Conservation (phyloP, 2,797 vertebrate species). For the Sardinella longiceps region DNA sequence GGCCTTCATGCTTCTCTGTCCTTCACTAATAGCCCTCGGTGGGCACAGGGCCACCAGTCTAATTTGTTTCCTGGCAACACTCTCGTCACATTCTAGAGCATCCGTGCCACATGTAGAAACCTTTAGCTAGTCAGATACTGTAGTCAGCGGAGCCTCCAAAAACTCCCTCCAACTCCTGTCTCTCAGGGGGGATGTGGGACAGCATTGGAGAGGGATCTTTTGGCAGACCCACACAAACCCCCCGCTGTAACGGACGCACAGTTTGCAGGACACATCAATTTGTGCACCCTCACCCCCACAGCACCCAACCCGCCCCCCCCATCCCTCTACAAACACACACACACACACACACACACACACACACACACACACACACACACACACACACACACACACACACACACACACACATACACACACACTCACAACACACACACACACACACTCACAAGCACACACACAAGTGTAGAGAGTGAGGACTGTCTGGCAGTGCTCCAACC, state of each 20-base stretch:
- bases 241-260: slow-evolving; percentile 45
- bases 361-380: background rate
- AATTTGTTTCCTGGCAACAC: slow-evolving; percentile 6
- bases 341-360: background rate
- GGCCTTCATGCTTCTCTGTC: background rate
- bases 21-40: background rate
- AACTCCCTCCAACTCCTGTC: background rate
- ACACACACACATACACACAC: background rate
- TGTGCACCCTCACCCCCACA: slow-evolving; percentile 41
- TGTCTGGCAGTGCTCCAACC: slow-evolving; percentile 46
- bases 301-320: slow-evolving; percentile 28
- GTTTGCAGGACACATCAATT: slow-evolving; percentile 55
- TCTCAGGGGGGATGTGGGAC: background rate
- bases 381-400: slow-evolving; percentile 5
- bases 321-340: background rate
- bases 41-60: background rate
- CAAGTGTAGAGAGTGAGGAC: slow-evolving; percentile 45
- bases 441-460: background rate
- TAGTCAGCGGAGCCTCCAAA: background rate
- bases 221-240: slow-evolving; percentile 42
- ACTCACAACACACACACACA: background rate
- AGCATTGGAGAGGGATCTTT: slow-evolving; percentile 46
- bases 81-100: background rate
- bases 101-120: background rate
- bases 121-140: background rate